Evolutionary conservation across 2,888 invertebrate species (phyloP), one percentile per base, ranked within the genome.

Genomic region (Thera obeliscata): DNA sequence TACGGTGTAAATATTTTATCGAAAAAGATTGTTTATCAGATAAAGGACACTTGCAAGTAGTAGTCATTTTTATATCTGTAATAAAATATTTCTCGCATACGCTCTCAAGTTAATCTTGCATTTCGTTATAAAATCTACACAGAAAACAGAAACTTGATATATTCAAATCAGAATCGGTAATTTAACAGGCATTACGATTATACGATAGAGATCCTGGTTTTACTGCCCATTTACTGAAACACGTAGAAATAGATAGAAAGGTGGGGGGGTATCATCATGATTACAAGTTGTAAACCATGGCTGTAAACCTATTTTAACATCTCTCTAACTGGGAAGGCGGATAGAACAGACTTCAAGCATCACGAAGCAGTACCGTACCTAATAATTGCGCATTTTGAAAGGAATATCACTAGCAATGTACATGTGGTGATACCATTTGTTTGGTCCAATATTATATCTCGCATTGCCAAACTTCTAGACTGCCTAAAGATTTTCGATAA

Each of bases 231-330:
- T 62, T 56, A 48, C 56, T 11, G 48, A 56, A 56, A 49, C 49
- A 49, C 43, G 38, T 46, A 63, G 22, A 9, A 7, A 49, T n/a
- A 41, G 41, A 22, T 49, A 43, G 38, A 56, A 41, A 54, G 46
- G 43, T 33, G 6, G n/a, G 43, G 41, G 22, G 22, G 41, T 55
- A 38, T 48, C 41, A 43, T 8, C 46, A 61, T 63, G 57, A 63
- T 63, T 63, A 49, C 22, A 63, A n/a, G 62, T 41, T 50, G 33
- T 56, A 35, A 63, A 63, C 55, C 41, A 43, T 35, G 57, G 49
- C 33, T 50, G 49, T 62, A 62, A 49, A 62, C 56, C 56, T 56
- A 62, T 62, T 38, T 35, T 43, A 54, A 43, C 54, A 46, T 46
- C 35, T 61, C 6, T n/a, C 7, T 41, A 55, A 55, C 43, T 61